Evolutionary conservation across 2,113 vertebrate genomes (phyloP).

Genomic region (Crypturellus undulatus): DNA sequence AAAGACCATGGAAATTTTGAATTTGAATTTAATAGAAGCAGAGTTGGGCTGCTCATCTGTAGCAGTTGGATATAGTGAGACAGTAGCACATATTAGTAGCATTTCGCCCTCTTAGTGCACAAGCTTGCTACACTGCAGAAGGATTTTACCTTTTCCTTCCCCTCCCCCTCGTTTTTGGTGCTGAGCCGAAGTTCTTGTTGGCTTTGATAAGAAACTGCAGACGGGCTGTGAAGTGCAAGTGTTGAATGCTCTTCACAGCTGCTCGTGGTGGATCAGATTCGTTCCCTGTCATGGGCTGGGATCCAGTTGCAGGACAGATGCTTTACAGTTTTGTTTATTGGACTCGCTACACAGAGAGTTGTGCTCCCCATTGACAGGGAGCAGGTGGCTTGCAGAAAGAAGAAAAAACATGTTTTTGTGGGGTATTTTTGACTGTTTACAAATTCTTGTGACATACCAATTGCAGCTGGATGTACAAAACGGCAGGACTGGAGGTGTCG

Average conservation of each 20-base stretch:
- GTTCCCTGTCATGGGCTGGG: not conserved
- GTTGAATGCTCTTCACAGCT: constrained; percentile 41
- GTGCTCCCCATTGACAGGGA: constrained; percentile 11
- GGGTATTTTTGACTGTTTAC: not conserved
- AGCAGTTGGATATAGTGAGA: not conserved
- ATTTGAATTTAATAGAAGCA: not conserved
- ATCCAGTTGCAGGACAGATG: constrained; percentile 66
- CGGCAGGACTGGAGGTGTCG: not conserved
- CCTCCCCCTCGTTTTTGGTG: not conserved
- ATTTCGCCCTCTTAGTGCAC: not conserved
- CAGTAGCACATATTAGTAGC: not conserved
- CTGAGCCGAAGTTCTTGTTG: not conserved
- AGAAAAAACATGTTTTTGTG: not conserved
- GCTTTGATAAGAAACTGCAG: not conserved
- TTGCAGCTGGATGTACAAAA: constrained; percentile 21
- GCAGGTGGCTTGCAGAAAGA: constrained; percentile 31
- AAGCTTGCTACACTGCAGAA: not conserved
- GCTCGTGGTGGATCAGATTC: constrained; percentile 3
- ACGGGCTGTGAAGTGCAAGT: not conserved
- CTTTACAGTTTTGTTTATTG: constrained; percentile 53
- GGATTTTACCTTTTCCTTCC: not conserved
- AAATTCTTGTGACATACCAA: constrained; percentile 16
- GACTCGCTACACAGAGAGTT: constrained; percentile 40
- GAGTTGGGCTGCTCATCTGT: not conserved
- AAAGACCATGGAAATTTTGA: not conserved